Evolutionary conservation across 1,140 invertebrate genomes (phyloP).

Genomic region (Nomia melanderi): DNA sequence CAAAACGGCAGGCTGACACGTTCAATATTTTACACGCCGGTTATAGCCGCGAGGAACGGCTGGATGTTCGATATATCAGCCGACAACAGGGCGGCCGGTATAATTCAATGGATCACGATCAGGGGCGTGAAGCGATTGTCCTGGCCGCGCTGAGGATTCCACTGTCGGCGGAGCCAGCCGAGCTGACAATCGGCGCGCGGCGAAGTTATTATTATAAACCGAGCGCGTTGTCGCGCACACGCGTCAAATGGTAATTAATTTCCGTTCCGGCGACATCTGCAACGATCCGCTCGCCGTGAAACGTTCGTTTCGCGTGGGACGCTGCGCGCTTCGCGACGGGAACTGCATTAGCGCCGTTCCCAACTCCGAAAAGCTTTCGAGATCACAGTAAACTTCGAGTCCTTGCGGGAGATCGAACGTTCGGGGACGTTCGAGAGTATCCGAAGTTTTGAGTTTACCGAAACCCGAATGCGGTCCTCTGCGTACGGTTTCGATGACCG

Average conservation of each 20-base stretch:
- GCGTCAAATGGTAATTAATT: constrained; percentile 26
- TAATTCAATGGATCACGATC: constrained; percentile 6
- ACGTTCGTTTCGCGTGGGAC: neutral
- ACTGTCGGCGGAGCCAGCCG: neutral
- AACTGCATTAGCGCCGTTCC: too few relatives aligned
- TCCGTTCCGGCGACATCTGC: neutral
- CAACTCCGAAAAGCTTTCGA: too few relatives aligned
- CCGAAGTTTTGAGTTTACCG: too few relatives aligned
- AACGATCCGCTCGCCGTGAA: neutral
- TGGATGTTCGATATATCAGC: neutral
- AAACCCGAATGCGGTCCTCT: too few relatives aligned
- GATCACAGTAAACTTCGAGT: too few relatives aligned
- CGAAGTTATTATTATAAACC: constrained; percentile 11
- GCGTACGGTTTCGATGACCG: too few relatives aligned
- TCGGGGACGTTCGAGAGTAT: too few relatives aligned
- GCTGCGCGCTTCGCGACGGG: neutral
- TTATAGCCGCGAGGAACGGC: neutral
- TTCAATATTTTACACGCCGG: constrained; percentile 7
- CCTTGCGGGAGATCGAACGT: too few relatives aligned
- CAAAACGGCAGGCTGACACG: neutral
- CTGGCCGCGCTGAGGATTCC: neutral
- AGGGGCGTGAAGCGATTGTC: neutral
- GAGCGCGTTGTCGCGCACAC: neutral
- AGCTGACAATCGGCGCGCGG: neutral
- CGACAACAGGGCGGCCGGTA: neutral